Conservation (phyloP, 2,797 vertebrate genomes). For the Microctenopoma steveboyesi region DNA sequence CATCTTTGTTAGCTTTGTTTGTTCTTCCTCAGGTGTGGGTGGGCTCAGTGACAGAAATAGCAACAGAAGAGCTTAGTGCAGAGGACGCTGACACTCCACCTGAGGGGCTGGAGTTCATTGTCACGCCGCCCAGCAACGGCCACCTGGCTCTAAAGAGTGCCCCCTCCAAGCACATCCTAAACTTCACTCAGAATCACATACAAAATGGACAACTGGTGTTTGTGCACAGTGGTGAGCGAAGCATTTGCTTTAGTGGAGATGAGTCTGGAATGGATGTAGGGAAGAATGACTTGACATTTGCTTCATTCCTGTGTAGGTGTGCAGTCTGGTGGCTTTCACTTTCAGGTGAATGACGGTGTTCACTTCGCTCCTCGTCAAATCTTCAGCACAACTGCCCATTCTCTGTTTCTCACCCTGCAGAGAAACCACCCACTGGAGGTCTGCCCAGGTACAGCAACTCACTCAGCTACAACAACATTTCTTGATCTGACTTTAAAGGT, state of each 20-base stretch:
- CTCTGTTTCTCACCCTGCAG: slow-evolving; percentile 84
- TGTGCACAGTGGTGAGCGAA: slow-evolving; percentile 85
- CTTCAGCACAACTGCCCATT: slow-evolving; percentile 86
- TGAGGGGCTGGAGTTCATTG: slow-evolving; percentile 83
- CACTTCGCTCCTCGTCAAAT: slow-evolving; percentile 89
- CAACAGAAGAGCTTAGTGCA: slow-evolving; percentile 81
- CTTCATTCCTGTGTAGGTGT: slow-evolving; percentile 73
- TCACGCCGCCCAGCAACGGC: slow-evolving; percentile 90
- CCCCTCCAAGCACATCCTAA: slow-evolving; percentile 85
- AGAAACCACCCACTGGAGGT: slow-evolving; percentile 85
- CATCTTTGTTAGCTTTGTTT: too few species aligned
- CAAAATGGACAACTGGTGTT: slow-evolving; percentile 86
- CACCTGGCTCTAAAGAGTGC: slow-evolving; percentile 87
- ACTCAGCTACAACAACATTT: neutral
- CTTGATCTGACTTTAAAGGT: neutral
- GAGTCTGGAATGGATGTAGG: neutral
- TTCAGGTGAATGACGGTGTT: slow-evolving; percentile 92
- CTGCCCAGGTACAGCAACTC: slow-evolving; percentile 85
- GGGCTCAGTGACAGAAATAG: slow-evolving; percentile 88
- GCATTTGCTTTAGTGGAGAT: neutral
- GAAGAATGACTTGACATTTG: neutral
- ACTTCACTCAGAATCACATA: slow-evolving; percentile 91
- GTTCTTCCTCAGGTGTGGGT: slow-evolving; percentile 85
- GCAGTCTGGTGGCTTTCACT: slow-evolving; percentile 89
- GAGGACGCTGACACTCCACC: slow-evolving; percentile 87